Conservation (phyloP, 2,888 invertebrate species). For the Sepiola atlantica region DNA sequence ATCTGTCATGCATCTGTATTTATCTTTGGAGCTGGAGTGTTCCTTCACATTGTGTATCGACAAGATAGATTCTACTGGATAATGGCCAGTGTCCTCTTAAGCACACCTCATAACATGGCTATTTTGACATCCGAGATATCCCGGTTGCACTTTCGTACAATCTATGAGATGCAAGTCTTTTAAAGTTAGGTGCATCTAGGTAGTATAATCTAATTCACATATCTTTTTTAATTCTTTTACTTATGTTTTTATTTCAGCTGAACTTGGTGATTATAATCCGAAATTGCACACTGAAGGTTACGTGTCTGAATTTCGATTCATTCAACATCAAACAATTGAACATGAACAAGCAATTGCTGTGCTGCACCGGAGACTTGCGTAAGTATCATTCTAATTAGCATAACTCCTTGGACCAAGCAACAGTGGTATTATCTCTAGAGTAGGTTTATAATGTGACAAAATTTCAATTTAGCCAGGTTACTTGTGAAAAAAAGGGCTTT, state of each 20-base stretch:
- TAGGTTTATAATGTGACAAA: background rate
- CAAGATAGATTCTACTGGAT: no score
- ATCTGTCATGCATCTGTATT: no score
- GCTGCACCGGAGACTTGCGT: constrained; percentile 91
- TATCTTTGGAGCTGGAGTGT: no score
- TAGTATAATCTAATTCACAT: no score
- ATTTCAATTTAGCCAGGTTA: no score
- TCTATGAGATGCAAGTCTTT: no score
- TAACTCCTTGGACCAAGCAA: background rate
- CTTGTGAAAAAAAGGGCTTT: background rate
- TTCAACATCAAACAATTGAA: constrained; percentile 93
- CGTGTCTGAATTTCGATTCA: constrained; percentile 93
- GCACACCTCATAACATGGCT: no score
- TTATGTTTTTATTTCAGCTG: constrained; percentile 81
- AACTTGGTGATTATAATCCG: constrained; percentile 94
- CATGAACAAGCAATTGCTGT: constrained; percentile 90
- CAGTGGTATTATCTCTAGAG: background rate
- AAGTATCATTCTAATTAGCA: constrained; percentile 67
- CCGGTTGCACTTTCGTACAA: no score
- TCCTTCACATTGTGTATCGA: no score
- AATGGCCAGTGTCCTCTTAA: no score
- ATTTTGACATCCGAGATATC: no score
- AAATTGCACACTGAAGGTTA: constrained; percentile 91
- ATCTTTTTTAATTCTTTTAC: background rate
- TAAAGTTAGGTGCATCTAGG: no score